phyloP scores from a whole-genome alignment of 2,797 vertebrate genomes.

The Euthynnus affinis region DNA sequence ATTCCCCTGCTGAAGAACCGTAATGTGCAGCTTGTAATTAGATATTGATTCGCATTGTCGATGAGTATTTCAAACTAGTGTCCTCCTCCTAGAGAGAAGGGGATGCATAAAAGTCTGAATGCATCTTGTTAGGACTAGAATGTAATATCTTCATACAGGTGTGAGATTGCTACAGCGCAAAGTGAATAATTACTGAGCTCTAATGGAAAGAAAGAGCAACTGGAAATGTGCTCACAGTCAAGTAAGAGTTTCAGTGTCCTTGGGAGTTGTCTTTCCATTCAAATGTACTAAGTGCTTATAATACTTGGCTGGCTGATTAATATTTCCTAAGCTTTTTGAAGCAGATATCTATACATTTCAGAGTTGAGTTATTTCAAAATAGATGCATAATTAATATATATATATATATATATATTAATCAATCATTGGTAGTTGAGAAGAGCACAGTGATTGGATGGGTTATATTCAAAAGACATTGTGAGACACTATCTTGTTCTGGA shows the following conservation, averaged over 20 bases:
- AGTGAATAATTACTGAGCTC: conserved; percentile 66
- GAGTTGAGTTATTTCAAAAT: neutral
- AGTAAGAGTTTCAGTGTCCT: conserved; percentile 45
- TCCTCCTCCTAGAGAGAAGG: conserved; percentile 71
- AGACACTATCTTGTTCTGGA: neutral
- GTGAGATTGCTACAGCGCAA: conserved; percentile 37
- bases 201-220: conserved; percentile 47
- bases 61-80: conserved; percentile 80
- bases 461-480: neutral
- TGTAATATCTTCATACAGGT: conserved; percentile 74
- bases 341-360: neutral
- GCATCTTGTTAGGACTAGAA: conserved; percentile 79
- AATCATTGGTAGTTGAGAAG: neutral
- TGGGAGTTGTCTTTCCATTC: conserved; percentile 21
- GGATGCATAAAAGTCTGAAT: conserved; percentile 81
- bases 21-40: conserved; percentile 89
- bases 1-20: conserved; percentile 64
- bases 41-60: conserved; percentile 90
- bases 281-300: neutral
- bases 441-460: neutral
- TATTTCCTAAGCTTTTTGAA: neutral
- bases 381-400: neutral
- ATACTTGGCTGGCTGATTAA: neutral
- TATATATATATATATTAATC: too few species aligned
- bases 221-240: conserved; percentile 47